Evolutionary conservation across 2,113 vertebrate genomes (phyloP).

Genomic region (Turnix velox): DNA sequence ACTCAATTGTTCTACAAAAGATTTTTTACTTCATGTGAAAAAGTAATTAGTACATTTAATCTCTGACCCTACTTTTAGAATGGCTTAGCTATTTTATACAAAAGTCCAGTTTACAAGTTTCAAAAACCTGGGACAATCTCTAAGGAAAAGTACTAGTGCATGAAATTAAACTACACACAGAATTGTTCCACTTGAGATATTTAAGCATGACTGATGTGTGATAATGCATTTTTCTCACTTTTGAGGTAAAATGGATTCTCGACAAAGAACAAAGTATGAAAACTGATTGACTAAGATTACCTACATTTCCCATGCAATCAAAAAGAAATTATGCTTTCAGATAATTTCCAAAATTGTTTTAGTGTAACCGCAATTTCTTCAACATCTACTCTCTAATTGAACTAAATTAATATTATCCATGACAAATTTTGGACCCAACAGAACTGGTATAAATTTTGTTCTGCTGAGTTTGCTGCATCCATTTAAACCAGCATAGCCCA

Average conservation of each 20-base stretch:
- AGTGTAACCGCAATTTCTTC: background rate
- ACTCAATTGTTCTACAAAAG: background rate
- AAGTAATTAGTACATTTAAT: background rate
- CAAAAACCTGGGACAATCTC: background rate
- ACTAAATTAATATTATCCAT: background rate
- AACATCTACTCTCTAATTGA: background rate
- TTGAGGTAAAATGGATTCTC: background rate
- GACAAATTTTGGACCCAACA: background rate
- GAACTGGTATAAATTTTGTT: background rate
- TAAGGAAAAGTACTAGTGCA: background rate
- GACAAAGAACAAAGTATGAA: background rate
- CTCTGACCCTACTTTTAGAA: background rate
- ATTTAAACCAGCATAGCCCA: background rate
- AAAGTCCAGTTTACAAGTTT: background rate
- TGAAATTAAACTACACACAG: constrained; percentile 27
- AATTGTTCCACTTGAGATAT: constrained; percentile 14
- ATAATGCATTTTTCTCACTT: background rate
- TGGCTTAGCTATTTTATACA: background rate
- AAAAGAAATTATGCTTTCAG: background rate
- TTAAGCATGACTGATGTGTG: background rate
- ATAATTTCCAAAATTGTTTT: background rate
- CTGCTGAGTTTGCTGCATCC: background rate
- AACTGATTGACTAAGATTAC: background rate
- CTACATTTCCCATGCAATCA: background rate
- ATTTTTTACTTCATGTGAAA: background rate